Evolutionary conservation across 1,140 invertebrate species (phyloP), one percentile per base, ranked within the genome.

Genomic region (silkworm (Bombyx mori)): DNA sequence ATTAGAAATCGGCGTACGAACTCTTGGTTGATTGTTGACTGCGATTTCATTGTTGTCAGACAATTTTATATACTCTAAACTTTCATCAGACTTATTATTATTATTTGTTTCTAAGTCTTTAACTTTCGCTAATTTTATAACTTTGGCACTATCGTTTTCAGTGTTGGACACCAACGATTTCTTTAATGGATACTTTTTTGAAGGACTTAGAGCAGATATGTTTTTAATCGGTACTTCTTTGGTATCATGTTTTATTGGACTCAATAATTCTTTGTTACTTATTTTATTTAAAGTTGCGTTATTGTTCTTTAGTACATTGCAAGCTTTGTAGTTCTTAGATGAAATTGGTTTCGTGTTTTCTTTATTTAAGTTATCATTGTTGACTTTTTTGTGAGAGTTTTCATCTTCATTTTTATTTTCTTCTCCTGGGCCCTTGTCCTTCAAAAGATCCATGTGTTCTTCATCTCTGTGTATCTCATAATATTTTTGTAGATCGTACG

Each of bases 401-500:
- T 81, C 82, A 54, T 63, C 53, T 64, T 72, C 69, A 48, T 52
- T 57, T 51, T 73, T 57, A 45, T 58, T 71, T 42, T 60, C 48
- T 50, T 71, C 52, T 51, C 73, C 70, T 46, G 66, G 58, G 42
- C 69, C 67, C 58, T 78, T 82, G 63, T 86, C 81, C 57, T 80
- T 88, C 52, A 77, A 68, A 8, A 78, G 70, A 51, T 81, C 79
- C 71, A 81, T 74, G 62, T 89, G 86, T 66, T 86, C 86, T 57
- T 86, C 78, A 66, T 89, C 86, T 18, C 72, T 68, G 67, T 88
- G 83, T 50, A 88, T 72, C 78, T 88, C 83, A 35, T 84, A 84
- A 73, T 89, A 88, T 63, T 88, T 86, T 66, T 89, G 82, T 61
- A 89, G 69, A 61, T 89, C 88, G 61, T 88, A 88, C 5, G 88